phyloP scores from a whole-genome alignment of 2,888 invertebrate genomes.

The Pimpla rufipes region DNA sequence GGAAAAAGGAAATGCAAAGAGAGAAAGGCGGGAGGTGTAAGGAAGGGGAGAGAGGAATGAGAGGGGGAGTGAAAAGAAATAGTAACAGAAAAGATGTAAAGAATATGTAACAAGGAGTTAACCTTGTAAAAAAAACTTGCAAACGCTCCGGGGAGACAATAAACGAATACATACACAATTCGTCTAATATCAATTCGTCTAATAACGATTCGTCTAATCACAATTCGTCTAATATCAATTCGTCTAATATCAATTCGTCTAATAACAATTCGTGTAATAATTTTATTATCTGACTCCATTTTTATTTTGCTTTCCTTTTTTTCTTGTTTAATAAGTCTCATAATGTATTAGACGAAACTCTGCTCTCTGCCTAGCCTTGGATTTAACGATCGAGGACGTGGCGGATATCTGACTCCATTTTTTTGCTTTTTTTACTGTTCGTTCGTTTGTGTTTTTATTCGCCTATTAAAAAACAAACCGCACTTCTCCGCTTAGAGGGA shows the following conservation, averaged over 20 bases:
- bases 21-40: too few relatives aligned
- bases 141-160: too few relatives aligned
- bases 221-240: background rate
- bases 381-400: conserved; percentile 43
- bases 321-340: background rate
- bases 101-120: too few relatives aligned
- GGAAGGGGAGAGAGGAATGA: too few relatives aligned
- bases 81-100: too few relatives aligned
- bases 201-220: background rate
- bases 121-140: too few relatives aligned
- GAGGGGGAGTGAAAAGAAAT: too few relatives aligned
- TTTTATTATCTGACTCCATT: too few relatives aligned
- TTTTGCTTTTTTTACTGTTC: background rate
- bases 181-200: conserved; percentile 10
- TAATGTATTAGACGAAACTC: background rate
- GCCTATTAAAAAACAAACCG: too few relatives aligned
- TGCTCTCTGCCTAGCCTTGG: conserved; percentile 25
- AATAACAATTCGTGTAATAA: background rate
- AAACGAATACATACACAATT: conserved; percentile 16
- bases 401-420: conserved; percentile 37
- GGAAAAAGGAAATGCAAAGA: too few relatives aligned
- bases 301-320: too few relatives aligned
- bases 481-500: background rate
- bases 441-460: background rate
- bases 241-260: background rate